Evolutionary conservation across 2,888 invertebrate genomes (phyloP), one percentile per base, ranked within the genome.

Genomic region (Luffia ferchaultella): DNA sequence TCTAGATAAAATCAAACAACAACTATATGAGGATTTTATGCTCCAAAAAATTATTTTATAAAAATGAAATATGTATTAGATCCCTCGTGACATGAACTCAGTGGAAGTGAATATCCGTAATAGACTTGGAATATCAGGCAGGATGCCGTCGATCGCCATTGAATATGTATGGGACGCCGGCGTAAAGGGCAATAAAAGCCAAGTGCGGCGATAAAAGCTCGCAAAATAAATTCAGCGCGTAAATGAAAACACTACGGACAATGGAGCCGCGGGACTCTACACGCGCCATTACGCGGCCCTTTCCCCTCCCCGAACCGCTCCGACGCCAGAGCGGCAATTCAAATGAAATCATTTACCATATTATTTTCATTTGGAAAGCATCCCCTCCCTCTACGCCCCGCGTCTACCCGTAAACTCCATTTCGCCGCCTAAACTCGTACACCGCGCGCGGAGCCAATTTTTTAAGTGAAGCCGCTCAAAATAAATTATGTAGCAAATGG

Each of bases 261-360:
- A 76, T 73, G 64, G 62, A 54, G 62, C 68, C 42, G 16, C 47
- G 62, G 64, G 66, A 65, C 65, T 64, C 62, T 63, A 67, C 64
- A 68, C 70, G 77, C 68, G 57, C 76, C 77, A 78, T 80, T 82
- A 78, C 70, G 60, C 63, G 59, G 67, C 66, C 61, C 65, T 12
- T 12, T 3, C 30, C 64, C 68, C 70, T 76, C 68, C 56, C 76
- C 77, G 78, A 79, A 80, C 78, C 70, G 61, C 63, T 58, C 67
- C 66, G 60, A 64, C 43, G 7, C 3, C 17, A 60, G 67, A 68
- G 68, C 66, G 69, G 71, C 74, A 70, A 73, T 77, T 73, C 75
- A 77, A 79, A 82, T 79, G 75, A 75, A 78, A 76, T 77, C 75
- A 75, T 78, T 79, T 76, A 78, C 73, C 76, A 78, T 82, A 80